A percentile compares a stretch with the other conserved stretches of the same genome.
phyloP scores from a whole-genome alignment of 1,140 invertebrate genomes.

The Macrostomum lignano region DNA sequence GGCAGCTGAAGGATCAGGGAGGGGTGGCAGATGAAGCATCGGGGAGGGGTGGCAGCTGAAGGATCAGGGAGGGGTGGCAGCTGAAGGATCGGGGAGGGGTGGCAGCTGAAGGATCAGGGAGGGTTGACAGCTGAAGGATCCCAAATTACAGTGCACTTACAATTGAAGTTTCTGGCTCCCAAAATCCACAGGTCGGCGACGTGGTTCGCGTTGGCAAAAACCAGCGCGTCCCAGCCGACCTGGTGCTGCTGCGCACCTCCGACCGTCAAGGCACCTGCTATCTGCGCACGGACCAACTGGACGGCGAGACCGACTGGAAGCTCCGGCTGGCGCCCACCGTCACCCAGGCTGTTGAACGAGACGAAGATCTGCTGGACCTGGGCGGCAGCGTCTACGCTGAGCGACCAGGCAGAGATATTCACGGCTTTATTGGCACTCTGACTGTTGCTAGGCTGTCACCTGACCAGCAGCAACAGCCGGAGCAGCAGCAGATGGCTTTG shows the following conservation, averaged over 20 bases:
- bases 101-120: too few species aligned
- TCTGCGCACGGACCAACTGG: constrained; percentile 88
- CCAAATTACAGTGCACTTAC: too few species aligned
- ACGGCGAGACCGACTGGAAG: constrained; percentile 99
- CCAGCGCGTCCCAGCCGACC: constrained; percentile 77
- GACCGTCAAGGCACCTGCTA: constrained; percentile 79
- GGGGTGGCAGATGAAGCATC: too few species aligned
- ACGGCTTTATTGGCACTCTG: too few species aligned
- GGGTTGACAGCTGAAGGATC: too few species aligned
- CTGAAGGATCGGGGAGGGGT: too few species aligned
- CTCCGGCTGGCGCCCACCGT: constrained; percentile 61
- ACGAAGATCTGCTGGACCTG: constrained; percentile 28
- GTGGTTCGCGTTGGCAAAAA: constrained; percentile 39
- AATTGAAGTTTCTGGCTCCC: too few species aligned
- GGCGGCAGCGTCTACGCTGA: constrained; percentile 50
- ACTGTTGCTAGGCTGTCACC: constrained; percentile 12
- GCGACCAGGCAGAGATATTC: constrained; percentile 85
- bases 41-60: too few species aligned
- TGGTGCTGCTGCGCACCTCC: constrained; percentile 67
- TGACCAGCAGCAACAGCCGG: constrained; percentile 13
- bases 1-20: too few species aligned
- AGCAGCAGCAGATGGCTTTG: constrained; percentile 43
- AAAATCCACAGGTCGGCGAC: constrained; percentile 42
- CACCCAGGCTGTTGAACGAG: constrained; percentile 56
- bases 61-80: too few species aligned